Base-by-base conservation (phyloP, 2,113 vertebrate genomes). In the Anas platyrhynchos region DNA sequence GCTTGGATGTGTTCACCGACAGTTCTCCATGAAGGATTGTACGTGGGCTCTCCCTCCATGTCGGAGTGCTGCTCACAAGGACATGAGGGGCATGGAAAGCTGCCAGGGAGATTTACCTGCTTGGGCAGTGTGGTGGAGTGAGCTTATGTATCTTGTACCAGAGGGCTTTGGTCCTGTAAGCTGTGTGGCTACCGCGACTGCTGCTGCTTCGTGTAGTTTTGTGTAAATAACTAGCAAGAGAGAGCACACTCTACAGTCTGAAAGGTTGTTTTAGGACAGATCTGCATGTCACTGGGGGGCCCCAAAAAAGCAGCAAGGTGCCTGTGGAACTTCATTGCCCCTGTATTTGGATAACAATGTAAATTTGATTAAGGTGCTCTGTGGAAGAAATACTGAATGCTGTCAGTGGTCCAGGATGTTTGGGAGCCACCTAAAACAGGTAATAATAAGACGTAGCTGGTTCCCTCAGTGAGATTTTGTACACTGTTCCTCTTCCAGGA, bases 101-200 rank as follows among this genome's bases (percentile, higher is more conserved):
- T 85, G 21, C 50, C 62, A 8, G 7, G 43, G 0, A 32, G 32
- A 83, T 52, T 6, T 74, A 0, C 21, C 44, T 31, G 67, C 67
- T 83, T 50, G 65, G 41, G 25, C 41, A 83, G 55, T 38, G 76
- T 38, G 36, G 7, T 83, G 34, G 15, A 73, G 59, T 68, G 29
- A 73, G 18, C 21, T 68, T 9, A 0, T 55, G 38, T 68, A 38
- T 43, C 18, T 65, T 29, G 2, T 31, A 11, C 68, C 0, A 0
- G 31, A 27, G 43, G 36, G 12, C 23, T 31, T 83, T 90, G 44
- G 77, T 81, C 52, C 55, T 71, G 5, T 61, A 18, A 80, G 36
- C 17, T 16, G 14, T 4, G 18, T 52, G 69, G 16, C 56, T 84
- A 5, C 36, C 56, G 34, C 0, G 0, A 58, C 14, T 31, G 6